These are phyloP conservation scores for Pammene aurita DNA, from an alignment of 2,888 invertebrate species.

Conservation along the genomic window DNA sequence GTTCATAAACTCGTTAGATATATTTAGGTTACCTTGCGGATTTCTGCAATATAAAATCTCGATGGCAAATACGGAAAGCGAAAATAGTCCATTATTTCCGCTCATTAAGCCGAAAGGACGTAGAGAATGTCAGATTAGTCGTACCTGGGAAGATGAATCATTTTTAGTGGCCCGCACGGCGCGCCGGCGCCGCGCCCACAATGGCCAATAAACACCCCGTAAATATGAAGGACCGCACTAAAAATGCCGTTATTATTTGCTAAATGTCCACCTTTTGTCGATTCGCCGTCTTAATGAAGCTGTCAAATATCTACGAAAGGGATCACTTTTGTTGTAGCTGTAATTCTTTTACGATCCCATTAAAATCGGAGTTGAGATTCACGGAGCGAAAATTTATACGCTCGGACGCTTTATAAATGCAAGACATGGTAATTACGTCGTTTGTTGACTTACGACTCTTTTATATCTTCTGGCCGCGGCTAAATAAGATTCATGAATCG, in stretches of 20 bases:
- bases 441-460: slow-evolving; percentile 56
- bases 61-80: slow-evolving; percentile 45
- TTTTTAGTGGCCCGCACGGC: slow-evolving; percentile 66
- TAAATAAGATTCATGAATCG: slow-evolving; percentile 38
- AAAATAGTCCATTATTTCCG: slow-evolving; percentile 55
- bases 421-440: slow-evolving; percentile 61
- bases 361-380: slow-evolving; percentile 46
- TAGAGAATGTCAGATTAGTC: slow-evolving; percentile 63
- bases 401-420: slow-evolving; percentile 52
- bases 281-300: slow-evolving; percentile 62
- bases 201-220: slow-evolving; percentile 81
- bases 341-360: slow-evolving; percentile 48
- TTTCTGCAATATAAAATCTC: slow-evolving; percentile 23
- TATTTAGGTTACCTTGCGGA: not conserved
- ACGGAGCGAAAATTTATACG: slow-evolving; percentile 46
- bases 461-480: slow-evolving; percentile 29
- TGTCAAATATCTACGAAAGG: slow-evolving; percentile 69
- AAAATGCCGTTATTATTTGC: slow-evolving; percentile 77
- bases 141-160: slow-evolving; percentile 69
- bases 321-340: slow-evolving; percentile 46
- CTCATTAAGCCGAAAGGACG: slow-evolving; percentile 71
- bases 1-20: slow-evolving; percentile 7
- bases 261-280: slow-evolving; percentile 78
- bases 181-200: slow-evolving; percentile 65
- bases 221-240: slow-evolving; percentile 78